Evolutionary conservation across 2,797 vertebrate genomes (phyloP).

Genomic region (Gastrophryne carolinensis): DNA sequence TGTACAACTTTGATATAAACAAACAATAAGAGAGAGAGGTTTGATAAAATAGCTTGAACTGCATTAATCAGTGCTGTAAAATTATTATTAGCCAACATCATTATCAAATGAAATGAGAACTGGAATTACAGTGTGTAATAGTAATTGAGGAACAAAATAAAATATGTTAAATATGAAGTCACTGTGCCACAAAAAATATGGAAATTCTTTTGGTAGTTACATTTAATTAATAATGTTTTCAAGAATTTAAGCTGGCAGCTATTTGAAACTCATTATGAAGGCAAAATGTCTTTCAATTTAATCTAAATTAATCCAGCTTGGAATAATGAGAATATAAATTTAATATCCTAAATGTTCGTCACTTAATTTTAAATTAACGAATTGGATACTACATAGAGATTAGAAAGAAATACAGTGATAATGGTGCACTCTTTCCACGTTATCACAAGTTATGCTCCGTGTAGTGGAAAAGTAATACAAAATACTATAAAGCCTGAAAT

Average conservation of each 20-base stretch:
- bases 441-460: neutral
- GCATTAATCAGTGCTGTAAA: conserved; percentile 77
- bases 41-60: conserved; percentile 79
- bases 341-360: conserved; percentile 57
- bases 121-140: conserved; percentile 73
- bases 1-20: too few species aligned
- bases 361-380: conserved; percentile 30
- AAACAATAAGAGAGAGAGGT: too few species aligned
- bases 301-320: conserved; percentile 71
- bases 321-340: conserved; percentile 69
- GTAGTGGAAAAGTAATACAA: neutral
- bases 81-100: conserved; percentile 64
- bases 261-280: conserved; percentile 73
- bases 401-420: conserved; percentile 18
- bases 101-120: conserved; percentile 73
- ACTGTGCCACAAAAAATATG: conserved; percentile 79
- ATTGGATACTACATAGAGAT: conserved; percentile 31
- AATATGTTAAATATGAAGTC: conserved; percentile 57
- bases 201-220: conserved; percentile 76
- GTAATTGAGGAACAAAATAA: conserved; percentile 66
- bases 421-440: neutral
- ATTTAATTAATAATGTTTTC: conserved; percentile 80
- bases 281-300: conserved; percentile 73
- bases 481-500: neutral
- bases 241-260: conserved; percentile 73